These are phyloP conservation scores for Cenopis cana DNA, from an alignment of 2,888 invertebrate species.

Conservation along the genomic window DNA sequence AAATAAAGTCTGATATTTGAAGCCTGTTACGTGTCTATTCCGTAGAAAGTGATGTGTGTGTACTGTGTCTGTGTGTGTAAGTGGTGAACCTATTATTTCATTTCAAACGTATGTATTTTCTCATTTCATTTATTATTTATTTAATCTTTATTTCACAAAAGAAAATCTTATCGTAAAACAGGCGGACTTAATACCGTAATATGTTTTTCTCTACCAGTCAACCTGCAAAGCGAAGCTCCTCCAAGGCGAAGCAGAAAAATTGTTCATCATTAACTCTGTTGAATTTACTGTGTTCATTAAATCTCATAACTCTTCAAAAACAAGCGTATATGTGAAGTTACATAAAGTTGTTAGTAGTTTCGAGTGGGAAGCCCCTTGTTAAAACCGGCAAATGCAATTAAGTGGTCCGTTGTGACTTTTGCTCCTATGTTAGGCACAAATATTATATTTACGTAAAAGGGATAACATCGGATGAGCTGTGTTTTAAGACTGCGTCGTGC, in stretches of 20 bases:
- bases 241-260: too few relatives aligned
- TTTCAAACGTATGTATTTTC: neutral
- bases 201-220: too few relatives aligned
- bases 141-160: too few relatives aligned
- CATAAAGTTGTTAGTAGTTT: constrained; percentile 25
- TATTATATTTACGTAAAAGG: neutral
- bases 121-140: neutral
- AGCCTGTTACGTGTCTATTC: neutral
- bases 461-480: neutral
- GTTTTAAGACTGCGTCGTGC: neutral
- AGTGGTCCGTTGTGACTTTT: constrained; percentile 12
- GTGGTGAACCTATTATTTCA: too few relatives aligned
- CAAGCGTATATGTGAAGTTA: constrained; percentile 20
- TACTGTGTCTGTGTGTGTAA: neutral
- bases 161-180: too few relatives aligned
- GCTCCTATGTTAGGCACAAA: constrained; percentile 3
- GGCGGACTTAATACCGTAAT: too few relatives aligned
- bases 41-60: neutral
- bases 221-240: too few relatives aligned
- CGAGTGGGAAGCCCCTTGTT: constrained; percentile 24
- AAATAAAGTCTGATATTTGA: neutral
- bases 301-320: too few relatives aligned
- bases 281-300: too few relatives aligned
- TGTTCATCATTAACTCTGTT: too few relatives aligned
- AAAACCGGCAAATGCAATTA: constrained; percentile 37